phyloP scores from a whole-genome alignment of 2,797 vertebrate species.

The Pteropus rufus region DNA sequence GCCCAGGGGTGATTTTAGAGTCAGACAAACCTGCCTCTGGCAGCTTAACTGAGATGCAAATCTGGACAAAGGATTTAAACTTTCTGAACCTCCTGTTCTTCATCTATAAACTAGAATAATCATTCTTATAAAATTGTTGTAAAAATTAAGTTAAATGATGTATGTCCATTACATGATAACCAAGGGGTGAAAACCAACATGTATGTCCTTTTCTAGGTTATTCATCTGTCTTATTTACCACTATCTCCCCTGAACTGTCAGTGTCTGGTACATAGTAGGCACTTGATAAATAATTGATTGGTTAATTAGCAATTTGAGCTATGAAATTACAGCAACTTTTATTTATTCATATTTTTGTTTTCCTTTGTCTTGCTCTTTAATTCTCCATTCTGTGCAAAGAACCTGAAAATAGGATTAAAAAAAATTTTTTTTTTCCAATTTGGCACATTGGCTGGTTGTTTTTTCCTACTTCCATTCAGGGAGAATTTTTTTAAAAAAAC shows the following conservation, averaged over 20 bases:
- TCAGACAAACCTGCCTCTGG: not conserved
- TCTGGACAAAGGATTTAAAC: not conserved
- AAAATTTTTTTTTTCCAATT: not conserved
- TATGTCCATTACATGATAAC: not conserved
- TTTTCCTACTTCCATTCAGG: conserved; percentile 10
- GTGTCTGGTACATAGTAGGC: not conserved
- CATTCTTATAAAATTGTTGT: not conserved
- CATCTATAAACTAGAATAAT: not conserved
- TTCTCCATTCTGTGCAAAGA: conserved; percentile 18
- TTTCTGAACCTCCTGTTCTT: not conserved
- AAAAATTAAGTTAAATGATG: not conserved
- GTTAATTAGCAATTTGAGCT: not conserved
- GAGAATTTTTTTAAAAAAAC: not conserved
- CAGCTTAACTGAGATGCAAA: not conserved
- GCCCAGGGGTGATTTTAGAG: not conserved
- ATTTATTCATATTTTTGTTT: not conserved
- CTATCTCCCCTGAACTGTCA: not conserved
- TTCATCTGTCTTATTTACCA: not conserved
- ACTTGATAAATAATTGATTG: not conserved
- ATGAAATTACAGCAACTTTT: not conserved
- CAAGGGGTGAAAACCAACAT: not conserved
- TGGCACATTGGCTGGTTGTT: not conserved
- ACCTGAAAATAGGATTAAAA: not conserved
- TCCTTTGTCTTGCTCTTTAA: not conserved
- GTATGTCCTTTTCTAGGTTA: not conserved